A percentile compares a stretch with the other conserved stretches of the same genome.
Evolutionary conservation across 2,797 vertebrate species (phyloP).

Genomic region (Silurus aristotelis): DNA sequence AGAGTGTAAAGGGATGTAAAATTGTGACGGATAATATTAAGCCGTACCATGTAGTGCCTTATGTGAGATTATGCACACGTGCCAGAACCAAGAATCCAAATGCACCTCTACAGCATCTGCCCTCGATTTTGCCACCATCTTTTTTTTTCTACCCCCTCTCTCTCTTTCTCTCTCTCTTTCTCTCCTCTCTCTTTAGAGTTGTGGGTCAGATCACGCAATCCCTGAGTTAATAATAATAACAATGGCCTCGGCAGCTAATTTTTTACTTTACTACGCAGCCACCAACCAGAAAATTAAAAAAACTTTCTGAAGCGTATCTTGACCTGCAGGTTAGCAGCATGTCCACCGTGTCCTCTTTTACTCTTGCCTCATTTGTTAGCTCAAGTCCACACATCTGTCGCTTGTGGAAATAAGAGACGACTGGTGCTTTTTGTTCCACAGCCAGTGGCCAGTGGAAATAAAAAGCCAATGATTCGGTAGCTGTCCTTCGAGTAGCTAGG

Average conservation of each 20-base stretch:
- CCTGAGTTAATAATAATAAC: not conserved
- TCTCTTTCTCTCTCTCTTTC: too few relatives aligned
- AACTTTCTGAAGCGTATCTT: not conserved
- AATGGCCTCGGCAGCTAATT: not conserved
- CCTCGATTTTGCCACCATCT: not conserved
- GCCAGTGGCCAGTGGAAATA: too few relatives aligned
- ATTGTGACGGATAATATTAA: too few relatives aligned
- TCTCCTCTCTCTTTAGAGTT: not conserved
- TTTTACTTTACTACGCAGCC: not conserved
- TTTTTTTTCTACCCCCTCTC: not conserved
- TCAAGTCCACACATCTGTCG: not conserved
- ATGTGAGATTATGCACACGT: not conserved
- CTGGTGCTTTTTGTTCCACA: not conserved
- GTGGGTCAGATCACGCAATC: not conserved
- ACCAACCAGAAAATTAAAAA: slow-evolving; percentile 8
- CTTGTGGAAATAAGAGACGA: slow-evolving; percentile 9
- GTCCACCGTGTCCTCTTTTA: not conserved
- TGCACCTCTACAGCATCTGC: not conserved
- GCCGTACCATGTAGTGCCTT: too few relatives aligned
- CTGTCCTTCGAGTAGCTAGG: not conserved
- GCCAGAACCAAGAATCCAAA: not conserved
- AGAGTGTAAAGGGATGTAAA: too few relatives aligned
- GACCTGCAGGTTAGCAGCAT: not conserved
- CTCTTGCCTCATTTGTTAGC: not conserved
- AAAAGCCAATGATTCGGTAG: not conserved